Evolutionary conservation across 1,140 invertebrate species (phyloP), one percentile per base, ranked within the genome.

Genomic region (Leptinotarsa lineolata): DNA sequence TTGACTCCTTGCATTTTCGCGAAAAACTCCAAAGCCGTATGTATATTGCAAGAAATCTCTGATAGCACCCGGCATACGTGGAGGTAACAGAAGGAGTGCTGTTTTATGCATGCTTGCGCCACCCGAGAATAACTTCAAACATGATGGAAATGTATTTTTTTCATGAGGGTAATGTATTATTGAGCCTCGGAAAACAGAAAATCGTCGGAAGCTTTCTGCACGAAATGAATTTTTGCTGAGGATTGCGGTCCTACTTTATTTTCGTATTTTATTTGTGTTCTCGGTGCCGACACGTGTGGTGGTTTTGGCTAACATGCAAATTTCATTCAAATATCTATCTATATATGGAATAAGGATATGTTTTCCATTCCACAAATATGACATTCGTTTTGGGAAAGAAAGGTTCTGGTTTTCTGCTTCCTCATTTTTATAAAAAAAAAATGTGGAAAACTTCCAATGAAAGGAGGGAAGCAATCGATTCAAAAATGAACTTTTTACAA

Each of bases 1-100:
- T 39, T 8, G 30, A 39, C 8, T 8, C 30, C 11, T 39, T 39
- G 30, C 30, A 39, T 39, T 39, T 39, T 39, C 8, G 30, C 30
- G 8, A 11, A 11, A 39, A 39, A 39, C 30, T 39, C 30, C 4
- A 16, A 8, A 18, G 48, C 16, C 48, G n/a, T 16, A 54, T n/a
- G 48, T 54, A n/a, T 54, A 54, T 54, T 54, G 48, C 16, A 54
- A 54, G 48, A n/a, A 54, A 54, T 54, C 48, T 54, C 48, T 54
- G 48, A 54, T n/a, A 54, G 48, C 48, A 54, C 48, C 16, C 30
- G 0, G 48, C 16, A 54, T 54, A 54, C 48, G 48, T 54, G 48
- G 48, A 54, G n/a, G 48, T 54, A 54, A 54, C 48, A 54, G 4
- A 54, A 8, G 15, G n/a, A 54, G n/a, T 54, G n/a, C 16, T 54